Base-by-base conservation (phyloP, 2,797 vertebrate genomes). In the Leptatherina wallacei region DNA sequence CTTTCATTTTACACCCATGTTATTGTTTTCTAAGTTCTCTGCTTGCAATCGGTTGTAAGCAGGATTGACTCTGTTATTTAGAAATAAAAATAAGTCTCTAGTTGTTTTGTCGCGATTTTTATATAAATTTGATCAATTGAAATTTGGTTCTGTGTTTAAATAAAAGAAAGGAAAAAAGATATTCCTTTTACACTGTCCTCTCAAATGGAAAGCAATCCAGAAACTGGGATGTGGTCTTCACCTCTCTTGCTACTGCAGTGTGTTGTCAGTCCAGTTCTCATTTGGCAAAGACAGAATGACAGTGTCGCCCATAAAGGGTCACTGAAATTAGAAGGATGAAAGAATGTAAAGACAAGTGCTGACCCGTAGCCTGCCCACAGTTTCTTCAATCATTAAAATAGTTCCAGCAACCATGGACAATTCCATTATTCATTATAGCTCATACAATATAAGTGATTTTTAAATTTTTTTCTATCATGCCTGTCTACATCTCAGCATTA, bases 361-460 rank as follows among this genome's bases (percentile, higher is more conserved):
- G 94, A 95, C 94, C 95, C 93, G 71, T 92, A 86, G 85, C 92
- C 77, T 84, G 77, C 87, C 91, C 86, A 80, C 87, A 72, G 88
- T 84, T 93, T 93, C 87, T 89, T 91, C 92, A 93, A 95, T 95
- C 94, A 95, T 95, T 95, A 95, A 95, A 95, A 94, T 93, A 91
- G 85, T 89, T 88, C 88, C 71, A 77, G 87, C 80, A 91, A 92
- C 85, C 75, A 63, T 61, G 85, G 78, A 89, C 79, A 73, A 92
- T 92, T 93, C 92, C 84, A 83, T 85, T 89, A 85, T 81, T 90
- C 93, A 93, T 95, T 86, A 93, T 89, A 80, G 82, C 84, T 89
- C 82, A 79, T 84, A 52, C 85, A 85, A 82, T 93, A 81, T 89
- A 93, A 92, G 91, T 93, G 92, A 94, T 94, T 94, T 93, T 66